Conservation (phyloP, 2,113 vertebrate species). For the Apteryx owenii region DNA sequence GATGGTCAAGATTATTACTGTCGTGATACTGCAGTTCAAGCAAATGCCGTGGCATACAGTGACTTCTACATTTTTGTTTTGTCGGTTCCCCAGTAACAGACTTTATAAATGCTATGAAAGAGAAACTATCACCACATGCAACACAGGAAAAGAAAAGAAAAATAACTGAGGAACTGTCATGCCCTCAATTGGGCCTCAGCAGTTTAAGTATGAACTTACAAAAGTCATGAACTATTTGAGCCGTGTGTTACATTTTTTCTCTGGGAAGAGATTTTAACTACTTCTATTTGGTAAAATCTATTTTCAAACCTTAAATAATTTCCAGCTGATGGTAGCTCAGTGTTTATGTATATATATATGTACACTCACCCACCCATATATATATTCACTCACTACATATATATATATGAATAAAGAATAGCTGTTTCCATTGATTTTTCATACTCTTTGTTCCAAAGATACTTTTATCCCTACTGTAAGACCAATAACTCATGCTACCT, state of each 20-base stretch:
- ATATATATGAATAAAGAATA: not conserved
- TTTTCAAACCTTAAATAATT: not conserved
- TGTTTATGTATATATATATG: not conserved
- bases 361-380: not conserved
- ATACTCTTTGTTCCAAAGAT: not conserved
- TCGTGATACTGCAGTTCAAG: not conserved
- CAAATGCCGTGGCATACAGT: rapidly evolving
- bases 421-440: not conserved
- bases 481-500: not conserved
- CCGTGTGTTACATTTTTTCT: not conserved
- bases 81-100: rapidly evolving
- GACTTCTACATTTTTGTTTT: not conserved
- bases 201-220: not conserved
- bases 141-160: not conserved
- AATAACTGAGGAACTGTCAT: not conserved
- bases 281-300: not conserved
- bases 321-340: not conserved
- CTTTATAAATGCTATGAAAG: not conserved
- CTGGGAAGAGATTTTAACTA: not conserved
- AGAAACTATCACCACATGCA: not conserved
- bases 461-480: not conserved
- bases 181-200: not conserved
- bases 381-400: not conserved
- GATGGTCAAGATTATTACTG: not conserved
- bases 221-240: not conserved